Evolutionary conservation across 2,113 vertebrate genomes (phyloP), one percentile per base, ranked within the genome.

Genomic region (Eudyptes chrysolophus): DNA sequence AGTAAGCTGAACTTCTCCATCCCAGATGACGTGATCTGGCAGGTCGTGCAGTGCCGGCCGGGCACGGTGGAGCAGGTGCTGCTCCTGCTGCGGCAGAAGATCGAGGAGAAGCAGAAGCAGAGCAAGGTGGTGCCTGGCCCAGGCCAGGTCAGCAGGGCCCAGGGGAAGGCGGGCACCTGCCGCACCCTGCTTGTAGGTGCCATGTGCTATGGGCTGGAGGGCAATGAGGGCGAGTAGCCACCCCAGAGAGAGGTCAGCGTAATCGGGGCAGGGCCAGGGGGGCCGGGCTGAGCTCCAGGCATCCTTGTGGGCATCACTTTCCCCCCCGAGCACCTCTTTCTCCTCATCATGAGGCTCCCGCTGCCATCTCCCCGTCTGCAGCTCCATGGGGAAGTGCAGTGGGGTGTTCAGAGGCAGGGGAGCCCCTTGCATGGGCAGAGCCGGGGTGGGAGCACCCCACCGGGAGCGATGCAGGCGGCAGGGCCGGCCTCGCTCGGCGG

Each of bases 11-110:
- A 97, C 64, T 97, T 98, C 84, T 98, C 94, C 0, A 27, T 98
- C 19, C 98, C 98, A 0, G 97, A 94, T 0, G 98, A 98, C 0
- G 54, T 98, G 75, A 96, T 98, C 88, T 97, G 29, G 71, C 97
- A 98, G 90, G 90, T 98, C 0, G 97, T 90, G 0, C 98, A 98
- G 89, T 98, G 98, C 70, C 80, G 57, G 3, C 98, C 98, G 0
- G 98, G 98, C 0, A 78, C 87, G 30, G 98, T 98, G 80, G 98
- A 98, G 84, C 68, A 97, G 54, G 97, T 98, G 36, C 96, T 98
- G n/a, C 89, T 97, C 48, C 96, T 98, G 0, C 83, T 98, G 91
- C 79, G 94, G 42, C 97, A 98, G 92, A 97, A 97, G 80, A 97
- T 98, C 4, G 89, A 98, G 69, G 97, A 98, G 80, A 95, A 95